A percentile compares a stretch with the other conserved stretches of the same genome.
phyloP scores from a whole-genome alignment of 2,797 vertebrate genomes.

The Hozukius guyotensis region DNA sequence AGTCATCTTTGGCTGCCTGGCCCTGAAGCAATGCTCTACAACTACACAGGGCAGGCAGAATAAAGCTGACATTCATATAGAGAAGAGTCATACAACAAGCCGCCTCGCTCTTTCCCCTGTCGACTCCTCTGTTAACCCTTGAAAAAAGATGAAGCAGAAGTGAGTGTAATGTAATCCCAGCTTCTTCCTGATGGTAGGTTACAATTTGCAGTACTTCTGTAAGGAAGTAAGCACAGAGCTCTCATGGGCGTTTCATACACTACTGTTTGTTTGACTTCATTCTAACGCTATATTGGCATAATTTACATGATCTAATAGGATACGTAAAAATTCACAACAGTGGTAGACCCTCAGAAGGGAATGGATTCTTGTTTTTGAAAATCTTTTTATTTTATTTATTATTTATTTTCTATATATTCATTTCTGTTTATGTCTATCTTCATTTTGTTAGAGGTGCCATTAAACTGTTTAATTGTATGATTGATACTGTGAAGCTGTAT shows the following conservation, averaged over 20 bases:
- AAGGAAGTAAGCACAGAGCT: neutral
- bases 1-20: slow-evolving; percentile 30
- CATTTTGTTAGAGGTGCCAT: too few relatives aligned
- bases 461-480: too few relatives aligned
- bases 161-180: slow-evolving; percentile 3
- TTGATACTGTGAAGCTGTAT: too few relatives aligned
- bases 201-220: neutral
- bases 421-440: too few relatives aligned
- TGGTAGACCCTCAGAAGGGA: too few relatives aligned
- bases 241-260: neutral
- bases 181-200: neutral
- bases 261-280: neutral
- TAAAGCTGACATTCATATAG: slow-evolving; percentile 47
- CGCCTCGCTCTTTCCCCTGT: slow-evolving; percentile 9
- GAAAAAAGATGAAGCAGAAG: slow-evolving; percentile 3
- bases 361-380: too few relatives aligned
- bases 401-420: too few relatives aligned
- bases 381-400: too few relatives aligned
- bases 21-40: slow-evolving; percentile 19
- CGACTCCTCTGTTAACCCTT: slow-evolving; percentile 2
- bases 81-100: slow-evolving; percentile 25
- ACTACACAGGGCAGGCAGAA: slow-evolving; percentile 17
- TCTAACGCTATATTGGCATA: neutral
- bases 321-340: too few relatives aligned
- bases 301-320: neutral